Evolutionary conservation across 2,888 invertebrate species (phyloP).

Genomic region (Alentia gelatinosa): DNA sequence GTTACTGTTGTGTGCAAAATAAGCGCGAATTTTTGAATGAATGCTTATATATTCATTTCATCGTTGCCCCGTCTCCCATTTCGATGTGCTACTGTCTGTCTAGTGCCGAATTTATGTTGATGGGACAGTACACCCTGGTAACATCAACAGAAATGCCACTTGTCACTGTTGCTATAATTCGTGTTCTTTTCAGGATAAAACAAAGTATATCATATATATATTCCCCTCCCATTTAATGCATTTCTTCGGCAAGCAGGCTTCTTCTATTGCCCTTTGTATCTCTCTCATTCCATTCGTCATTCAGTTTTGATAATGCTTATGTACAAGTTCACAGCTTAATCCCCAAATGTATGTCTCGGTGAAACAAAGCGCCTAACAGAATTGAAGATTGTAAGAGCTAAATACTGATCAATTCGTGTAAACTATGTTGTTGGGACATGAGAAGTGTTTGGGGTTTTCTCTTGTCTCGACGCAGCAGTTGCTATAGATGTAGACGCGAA

Average conservation of each 20-base stretch:
- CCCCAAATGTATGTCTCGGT: neutral
- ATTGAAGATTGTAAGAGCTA: too few relatives aligned
- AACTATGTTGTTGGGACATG: too few relatives aligned
- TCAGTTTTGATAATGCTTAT: too few relatives aligned
- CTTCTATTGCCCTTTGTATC: neutral
- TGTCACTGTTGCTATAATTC: neutral
- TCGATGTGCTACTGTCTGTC: too few relatives aligned
- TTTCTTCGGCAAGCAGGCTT: neutral
- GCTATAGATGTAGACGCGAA: too few relatives aligned
- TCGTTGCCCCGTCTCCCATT: neutral
- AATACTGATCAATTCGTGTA: too few relatives aligned
- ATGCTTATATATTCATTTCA: neutral
- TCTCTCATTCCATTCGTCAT: neutral
- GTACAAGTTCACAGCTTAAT: too few relatives aligned
- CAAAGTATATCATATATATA: too few relatives aligned
- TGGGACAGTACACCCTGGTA: neutral
- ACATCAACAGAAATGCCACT: neutral
- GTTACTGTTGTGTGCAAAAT: neutral
- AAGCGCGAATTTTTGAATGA: neutral
- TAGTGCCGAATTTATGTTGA: neutral
- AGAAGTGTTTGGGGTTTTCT: too few relatives aligned
- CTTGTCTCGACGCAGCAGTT: too few relatives aligned
- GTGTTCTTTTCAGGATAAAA: neutral
- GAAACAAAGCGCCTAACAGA: too few relatives aligned
- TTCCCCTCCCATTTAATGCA: neutral